phyloP scores from a whole-genome alignment of 1,140 invertebrate species.

The Plutomurus gul region DNA sequence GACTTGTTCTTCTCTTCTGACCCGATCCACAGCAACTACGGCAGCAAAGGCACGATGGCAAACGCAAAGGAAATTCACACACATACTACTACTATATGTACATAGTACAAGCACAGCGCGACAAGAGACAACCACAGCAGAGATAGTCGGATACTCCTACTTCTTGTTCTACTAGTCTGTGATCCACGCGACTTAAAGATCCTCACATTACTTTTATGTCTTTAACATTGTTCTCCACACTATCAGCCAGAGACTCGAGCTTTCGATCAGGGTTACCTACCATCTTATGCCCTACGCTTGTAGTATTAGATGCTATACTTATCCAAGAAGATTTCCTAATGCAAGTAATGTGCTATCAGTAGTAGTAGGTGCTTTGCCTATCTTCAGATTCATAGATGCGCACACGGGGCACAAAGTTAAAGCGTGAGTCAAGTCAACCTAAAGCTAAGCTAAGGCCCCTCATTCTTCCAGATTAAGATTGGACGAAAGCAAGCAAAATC shows the following conservation, averaged over 20 bases:
- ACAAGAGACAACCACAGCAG: neutral
- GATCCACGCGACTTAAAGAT: slow-evolving; percentile 12
- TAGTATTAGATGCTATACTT: neutral
- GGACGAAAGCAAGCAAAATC: neutral
- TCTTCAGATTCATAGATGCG: no score
- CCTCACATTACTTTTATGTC: slow-evolving; percentile 24
- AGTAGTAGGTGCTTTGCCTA: no score
- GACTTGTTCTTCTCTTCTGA: neutral
- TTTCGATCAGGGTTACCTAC: neutral
- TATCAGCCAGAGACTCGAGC: no score
- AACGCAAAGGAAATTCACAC: slow-evolving; percentile 3
- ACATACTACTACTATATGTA: no score
- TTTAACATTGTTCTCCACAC: slow-evolving; percentile 15
- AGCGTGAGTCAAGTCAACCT: neutral
- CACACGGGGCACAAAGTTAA: no score
- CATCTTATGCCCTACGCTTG: neutral
- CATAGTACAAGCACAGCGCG: neutral
- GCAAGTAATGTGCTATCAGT: no score
- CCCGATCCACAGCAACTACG: no score
- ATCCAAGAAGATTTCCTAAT: no score
- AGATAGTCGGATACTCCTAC: neutral
- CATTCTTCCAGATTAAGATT: slow-evolving; percentile 29
- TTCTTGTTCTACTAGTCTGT: neutral
- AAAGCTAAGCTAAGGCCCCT: neutral
- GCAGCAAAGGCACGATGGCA: no score